Evolutionary conservation across 2,797 vertebrate genomes (phyloP), one percentile per base, ranked within the genome.

Genomic region (Danio kyathit): DNA sequence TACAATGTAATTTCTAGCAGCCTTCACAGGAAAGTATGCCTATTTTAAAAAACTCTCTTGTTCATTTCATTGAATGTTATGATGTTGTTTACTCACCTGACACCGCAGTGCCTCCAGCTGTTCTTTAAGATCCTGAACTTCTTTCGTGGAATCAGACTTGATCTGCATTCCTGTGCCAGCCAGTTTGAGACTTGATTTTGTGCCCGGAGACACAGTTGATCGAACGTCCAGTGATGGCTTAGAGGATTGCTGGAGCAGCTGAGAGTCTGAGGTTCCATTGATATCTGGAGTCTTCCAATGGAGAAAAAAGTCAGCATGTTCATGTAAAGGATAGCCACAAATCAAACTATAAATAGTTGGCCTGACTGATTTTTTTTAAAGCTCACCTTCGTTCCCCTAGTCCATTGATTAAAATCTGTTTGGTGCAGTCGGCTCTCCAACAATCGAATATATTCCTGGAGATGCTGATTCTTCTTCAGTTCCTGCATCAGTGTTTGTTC

Each of bases 401-500:
- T 82, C 82, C 84, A 86, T 77, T 88, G 86, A 79, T 88, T 89
- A 71, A 63, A 41, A 8, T 89, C 86, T 71, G 83, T 79, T 46
- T 83, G 86, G 43, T 91, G 89, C 52, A 90, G 69, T 60, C 89
- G 89, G 79, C 21, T 91, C 84, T 95, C 94, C 65, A 95, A 78
- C 40, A 90, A 60, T 13, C 88, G 87, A 81, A 94, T 81, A 14
- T 94, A 93, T 38, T 94, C 92, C 65, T 94, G 93, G 61, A 94
- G 88, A 73, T 95, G 91, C 82, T 94, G 93, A 88, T 93, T 95
- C 88, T 92, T 95, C 88, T 93, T 95, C 71, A 95, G 88, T 85
- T 95, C 94, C 81, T 93, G 93, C 88, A 95, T 93, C 82, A 96
- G 77, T 0, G 90, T 87, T 69, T 93, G 92, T 85, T 96, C 94